These are phyloP conservation scores for Ridgeia piscesae DNA, from an alignment of 1,140 invertebrate species.

Conservation along the genomic window DNA sequence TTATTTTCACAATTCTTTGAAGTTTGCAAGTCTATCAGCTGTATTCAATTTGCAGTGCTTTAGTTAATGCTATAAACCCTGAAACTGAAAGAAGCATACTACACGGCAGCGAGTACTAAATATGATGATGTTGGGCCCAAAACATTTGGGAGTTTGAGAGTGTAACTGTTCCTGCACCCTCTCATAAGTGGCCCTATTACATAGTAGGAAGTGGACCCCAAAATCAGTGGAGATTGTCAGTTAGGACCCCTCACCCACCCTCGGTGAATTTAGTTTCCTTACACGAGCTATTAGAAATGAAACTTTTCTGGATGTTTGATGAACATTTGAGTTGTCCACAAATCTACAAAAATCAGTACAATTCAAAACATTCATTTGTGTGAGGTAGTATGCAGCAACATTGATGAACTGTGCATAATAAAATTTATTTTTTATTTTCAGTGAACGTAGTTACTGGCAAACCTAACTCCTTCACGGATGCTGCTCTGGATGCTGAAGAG, in stretches of 20 bases:
- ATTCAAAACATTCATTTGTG: background rate
- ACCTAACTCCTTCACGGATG: constrained; percentile 9
- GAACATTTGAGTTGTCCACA: background rate
- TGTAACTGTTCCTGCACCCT: too few relatives aligned
- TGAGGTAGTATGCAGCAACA: background rate
- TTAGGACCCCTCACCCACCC: too few relatives aligned
- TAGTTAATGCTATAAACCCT: too few relatives aligned
- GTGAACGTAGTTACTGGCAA: constrained; percentile 10
- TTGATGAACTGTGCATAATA: background rate
- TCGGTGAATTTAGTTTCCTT: background rate
- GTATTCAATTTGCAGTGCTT: too few relatives aligned
- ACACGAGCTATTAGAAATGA: background rate
- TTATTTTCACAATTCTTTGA: too few relatives aligned
- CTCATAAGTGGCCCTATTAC: background rate
- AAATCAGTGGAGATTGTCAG: background rate
- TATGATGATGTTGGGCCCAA: too few relatives aligned
- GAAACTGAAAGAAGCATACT: too few relatives aligned
- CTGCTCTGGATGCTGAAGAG: constrained; percentile 22
- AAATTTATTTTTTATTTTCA: constrained; percentile 22
- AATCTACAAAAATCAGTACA: background rate
- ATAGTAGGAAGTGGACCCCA: background rate
- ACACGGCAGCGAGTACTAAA: too few relatives aligned
- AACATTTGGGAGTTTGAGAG: too few relatives aligned
- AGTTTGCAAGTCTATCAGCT: too few relatives aligned
- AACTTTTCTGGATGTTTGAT: background rate